Base-by-base conservation (phyloP, 2,113 vertebrate species). In the Boulengerochromis microlepis region DNA sequence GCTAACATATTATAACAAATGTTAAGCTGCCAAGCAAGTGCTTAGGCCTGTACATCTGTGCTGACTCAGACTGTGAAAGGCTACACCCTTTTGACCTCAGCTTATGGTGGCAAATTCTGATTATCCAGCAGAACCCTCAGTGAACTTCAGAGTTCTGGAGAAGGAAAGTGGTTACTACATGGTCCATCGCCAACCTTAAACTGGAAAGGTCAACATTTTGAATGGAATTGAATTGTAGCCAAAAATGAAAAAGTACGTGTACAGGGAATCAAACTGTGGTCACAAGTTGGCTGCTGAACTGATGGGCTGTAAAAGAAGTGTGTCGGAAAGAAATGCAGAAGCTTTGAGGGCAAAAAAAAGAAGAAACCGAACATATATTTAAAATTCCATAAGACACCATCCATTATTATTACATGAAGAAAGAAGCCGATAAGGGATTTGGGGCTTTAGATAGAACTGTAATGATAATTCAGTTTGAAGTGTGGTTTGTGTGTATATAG, bases 401-500 rank as follows among this genome's bases (percentile, higher is more conserved):
- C 35, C 53, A 82, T 92, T 91, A 92, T 87, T 85, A 82, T 90
- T 91, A 3, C 59, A 88, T 88, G 84, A 87, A 84, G 78, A 35
- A 85, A 86, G 78, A 38, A 47, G 42, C 19, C 24, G 33, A 61
- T 24, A 11, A 52, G 24, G 31, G 71, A 35, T 81, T 4, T 15
- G 31, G 38, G 59, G 85, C 22, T 82, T 50, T 82, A 61, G 61
- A 80, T 24, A 19, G 66, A 50, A 11, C 22, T 42, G 42, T 84
- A 33, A 69, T 53, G 76, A 54, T 88, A 42, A 92, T 91, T 82
- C 59, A 57, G 35, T 86, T 66, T 57, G 81, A 90, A 69, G 74
- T 89, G 64, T 18, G 59, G 22, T 22, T 12, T 40, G 57, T 57
- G 64, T 57, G 6, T 59, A 3, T 80, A 8, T 50, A 19, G 24